Conservation (phyloP, 2,888 invertebrate species). For the Hedychridium roseum region DNA sequence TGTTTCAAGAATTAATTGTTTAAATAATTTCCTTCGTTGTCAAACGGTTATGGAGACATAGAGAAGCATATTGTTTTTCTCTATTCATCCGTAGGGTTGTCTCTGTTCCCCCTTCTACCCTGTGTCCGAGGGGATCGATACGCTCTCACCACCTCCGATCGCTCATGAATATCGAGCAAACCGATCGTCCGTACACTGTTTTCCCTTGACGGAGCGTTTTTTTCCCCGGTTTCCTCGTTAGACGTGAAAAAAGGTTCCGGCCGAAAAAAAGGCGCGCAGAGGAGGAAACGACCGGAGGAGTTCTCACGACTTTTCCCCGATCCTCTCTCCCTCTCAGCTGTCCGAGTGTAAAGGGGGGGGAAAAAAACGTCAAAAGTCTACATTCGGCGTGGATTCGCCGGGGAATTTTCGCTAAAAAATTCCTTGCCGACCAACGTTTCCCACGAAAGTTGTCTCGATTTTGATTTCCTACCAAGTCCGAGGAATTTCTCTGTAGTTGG, state of each 20-base stretch:
- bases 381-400: too few relatives aligned
- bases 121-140: slow-evolving; percentile 48
- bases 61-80: too few relatives aligned
- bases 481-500: too few relatives aligned
- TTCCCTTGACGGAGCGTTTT: slow-evolving; percentile 15
- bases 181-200: slow-evolving; percentile 30
- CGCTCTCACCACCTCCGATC: slow-evolving; percentile 34
- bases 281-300: slow-evolving; percentile 15
- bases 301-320: slow-evolving; percentile 42
- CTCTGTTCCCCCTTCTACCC: too few relatives aligned
- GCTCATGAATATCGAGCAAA: slow-evolving; percentile 47
- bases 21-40: too few relatives aligned
- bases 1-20: too few relatives aligned
- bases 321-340: slow-evolving; percentile 39
- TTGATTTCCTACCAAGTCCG: too few relatives aligned
- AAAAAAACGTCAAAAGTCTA: slow-evolving; percentile 31
- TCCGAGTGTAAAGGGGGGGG: slow-evolving; percentile 13
- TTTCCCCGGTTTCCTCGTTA: slow-evolving; percentile 4
- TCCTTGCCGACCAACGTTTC: slow-evolving; percentile 16
- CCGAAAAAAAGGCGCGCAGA: slow-evolving; percentile 12
- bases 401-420: slow-evolving; percentile 10
- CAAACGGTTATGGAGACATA: too few relatives aligned
- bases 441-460: too few relatives aligned
- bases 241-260: slow-evolving; percentile 10
- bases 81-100: too few relatives aligned